These are phyloP conservation scores for Conops quadrifasciatus DNA, from an alignment of 2,888 invertebrate genomes.

Conservation along the genomic window DNA sequence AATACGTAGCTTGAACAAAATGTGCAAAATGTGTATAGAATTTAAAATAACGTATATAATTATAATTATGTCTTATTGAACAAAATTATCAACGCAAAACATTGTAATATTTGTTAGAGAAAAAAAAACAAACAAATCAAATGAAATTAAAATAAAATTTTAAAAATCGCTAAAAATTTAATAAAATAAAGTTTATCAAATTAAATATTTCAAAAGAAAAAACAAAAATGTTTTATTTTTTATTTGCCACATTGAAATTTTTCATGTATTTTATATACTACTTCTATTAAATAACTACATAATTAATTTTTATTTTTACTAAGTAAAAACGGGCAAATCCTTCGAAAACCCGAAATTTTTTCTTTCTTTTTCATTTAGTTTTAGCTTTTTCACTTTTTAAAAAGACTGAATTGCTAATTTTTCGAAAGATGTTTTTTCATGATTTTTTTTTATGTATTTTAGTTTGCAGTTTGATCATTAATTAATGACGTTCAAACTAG, in stretches of 20 bases:
- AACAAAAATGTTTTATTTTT: constrained; percentile 20
- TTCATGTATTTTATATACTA: no score
- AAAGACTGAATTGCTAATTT: no score
- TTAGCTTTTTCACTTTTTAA: no score
- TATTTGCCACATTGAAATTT: background rate
- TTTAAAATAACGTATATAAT: constrained; percentile 24
- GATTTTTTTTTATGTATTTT: no score
- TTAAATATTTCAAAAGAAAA: constrained; percentile 19
- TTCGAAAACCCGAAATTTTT: no score
- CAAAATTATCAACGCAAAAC: constrained; percentile 27
- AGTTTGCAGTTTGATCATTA: no score
- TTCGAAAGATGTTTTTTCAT: no score
- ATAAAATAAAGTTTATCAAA: constrained; percentile 32
- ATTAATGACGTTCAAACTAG: no score
- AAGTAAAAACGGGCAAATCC: no score
- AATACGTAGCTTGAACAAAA: background rate
- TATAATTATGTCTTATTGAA: constrained; percentile 18
- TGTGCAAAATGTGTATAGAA: constrained; percentile 29
- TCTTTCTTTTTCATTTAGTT: no score
- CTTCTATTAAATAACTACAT: no score
- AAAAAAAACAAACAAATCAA: background rate
- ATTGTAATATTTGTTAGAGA: constrained; percentile 41
- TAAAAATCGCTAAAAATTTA: constrained; percentile 17
- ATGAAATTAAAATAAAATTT: background rate
- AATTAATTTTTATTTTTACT: no score